These are phyloP conservation scores for Crenichthys baileyi DNA, from an alignment of 2,797 vertebrate genomes.

Conservation along the genomic window DNA sequence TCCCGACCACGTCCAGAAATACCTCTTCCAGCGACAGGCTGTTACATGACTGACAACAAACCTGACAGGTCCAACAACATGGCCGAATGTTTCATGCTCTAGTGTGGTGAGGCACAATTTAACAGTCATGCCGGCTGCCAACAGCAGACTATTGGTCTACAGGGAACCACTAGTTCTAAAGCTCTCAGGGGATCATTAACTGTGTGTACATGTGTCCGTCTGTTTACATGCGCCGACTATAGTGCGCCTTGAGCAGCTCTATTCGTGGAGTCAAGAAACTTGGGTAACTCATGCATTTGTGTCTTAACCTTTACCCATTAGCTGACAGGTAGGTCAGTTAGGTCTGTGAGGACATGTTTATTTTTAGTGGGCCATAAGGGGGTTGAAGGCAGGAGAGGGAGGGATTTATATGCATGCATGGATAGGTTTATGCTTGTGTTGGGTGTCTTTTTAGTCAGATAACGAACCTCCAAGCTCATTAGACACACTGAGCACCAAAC, in stretches of 20 bases:
- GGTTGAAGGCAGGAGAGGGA: constrained; percentile 63
- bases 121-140: constrained; percentile 68
- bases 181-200: constrained; percentile 68
- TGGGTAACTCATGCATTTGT: constrained; percentile 65
- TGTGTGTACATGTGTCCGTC: constrained; percentile 55
- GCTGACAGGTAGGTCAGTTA: constrained; percentile 80
- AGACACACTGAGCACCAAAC: constrained; percentile 68
- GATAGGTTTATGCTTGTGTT: constrained; percentile 66
- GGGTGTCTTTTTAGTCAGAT: constrained; percentile 71
- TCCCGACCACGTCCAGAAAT: constrained; percentile 48
- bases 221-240: constrained; percentile 75
- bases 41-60: constrained; percentile 72
- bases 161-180: constrained; percentile 67
- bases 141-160: constrained; percentile 72
- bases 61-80: constrained; percentile 71
- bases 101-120: constrained; percentile 64
- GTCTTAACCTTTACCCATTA: constrained; percentile 77
- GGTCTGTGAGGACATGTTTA: constrained; percentile 80
- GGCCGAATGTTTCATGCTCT: constrained; percentile 68
- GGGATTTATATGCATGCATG: constrained; percentile 49
- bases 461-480: constrained; percentile 77
- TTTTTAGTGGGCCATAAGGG: constrained; percentile 75
- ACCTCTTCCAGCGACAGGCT: constrained; percentile 55
- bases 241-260: constrained; percentile 63
- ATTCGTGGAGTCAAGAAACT: constrained; percentile 67